Evolutionary conservation across 2,797 vertebrate genomes (phyloP), one percentile per base, ranked within the genome.

Genomic region (Picus viridis): DNA sequence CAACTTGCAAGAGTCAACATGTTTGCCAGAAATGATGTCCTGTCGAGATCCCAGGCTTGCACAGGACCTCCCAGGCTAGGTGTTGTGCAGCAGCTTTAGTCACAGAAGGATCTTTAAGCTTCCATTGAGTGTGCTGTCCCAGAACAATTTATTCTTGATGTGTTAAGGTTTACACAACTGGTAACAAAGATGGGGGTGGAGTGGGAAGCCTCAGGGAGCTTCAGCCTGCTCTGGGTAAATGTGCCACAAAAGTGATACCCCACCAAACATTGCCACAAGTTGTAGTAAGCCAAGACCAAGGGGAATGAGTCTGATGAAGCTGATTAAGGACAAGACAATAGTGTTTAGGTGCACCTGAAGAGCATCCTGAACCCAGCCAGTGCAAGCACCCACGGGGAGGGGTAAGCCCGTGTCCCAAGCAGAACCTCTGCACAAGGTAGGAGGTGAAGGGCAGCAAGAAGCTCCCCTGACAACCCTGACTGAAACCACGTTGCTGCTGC

Each of bases 401-500:
- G 47, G 4, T 23, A 39, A 58, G 29, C 47, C 54, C 2, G 22
- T 5, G 8, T 3, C 68, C 16, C 12, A 1, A 9, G 73, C 56
- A 10, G 26, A 57, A 4, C n/a, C 22, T 13, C 61, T 22, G 62
- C 0, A 1, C 16, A 22, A 54, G 83, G 39, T 89, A 72, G 76
- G 80, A 82, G 83, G 34, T 4, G 18, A 43, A 58, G 53, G 14
- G 59, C 63, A 59, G 75, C 58, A 14, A 1, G 2, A 53, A 3
- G 22, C 34, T 30, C 51, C 22, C 9, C 34, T 65, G 22, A 81
- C 89, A 85, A 71, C 36, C 69, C 34, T 96, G 94, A 94, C 97
- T 26, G 57, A 95, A 97, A 96, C 95, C 96, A 94, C 85, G 85
- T 75, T 86, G 70, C 83, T 72, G 90, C 69, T 16, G 8, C 74